Conservation (phyloP, 2,113 vertebrate species). For the Sprattus sprattus region DNA sequence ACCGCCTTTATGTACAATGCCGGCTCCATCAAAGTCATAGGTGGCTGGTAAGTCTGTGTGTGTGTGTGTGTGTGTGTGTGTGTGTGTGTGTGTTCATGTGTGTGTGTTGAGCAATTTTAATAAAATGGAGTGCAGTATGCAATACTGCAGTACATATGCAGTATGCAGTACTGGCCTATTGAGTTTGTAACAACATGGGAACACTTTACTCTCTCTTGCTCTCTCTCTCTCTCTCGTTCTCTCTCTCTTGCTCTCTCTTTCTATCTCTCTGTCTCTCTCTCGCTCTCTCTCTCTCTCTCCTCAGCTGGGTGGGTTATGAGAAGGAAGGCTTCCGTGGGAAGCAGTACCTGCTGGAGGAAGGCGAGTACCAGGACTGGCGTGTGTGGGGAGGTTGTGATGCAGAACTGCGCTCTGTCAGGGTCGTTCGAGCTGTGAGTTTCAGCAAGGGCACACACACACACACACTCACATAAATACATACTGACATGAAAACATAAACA, state of each 20-base stretch:
- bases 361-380: conserved; percentile 88
- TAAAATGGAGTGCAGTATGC: no score
- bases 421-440: conserved; percentile 84
- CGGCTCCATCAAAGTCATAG: conserved; percentile 81
- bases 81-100: background rate
- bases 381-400: conserved; percentile 84
- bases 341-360: conserved; percentile 96
- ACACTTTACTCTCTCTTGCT: background rate
- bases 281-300: conserved; percentile 15
- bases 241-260: background rate
- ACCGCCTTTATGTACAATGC: conserved; percentile 67
- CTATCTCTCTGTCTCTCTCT: background rate
- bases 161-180: no score
- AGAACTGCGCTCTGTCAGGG: conserved; percentile 80
- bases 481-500: background rate
- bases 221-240: background rate
- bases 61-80: background rate
- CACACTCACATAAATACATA: background rate
- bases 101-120: background rate
- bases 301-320: conserved; percentile 92
- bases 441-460: background rate
- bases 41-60: conserved; percentile 84
- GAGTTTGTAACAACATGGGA: no score
- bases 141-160: no score
- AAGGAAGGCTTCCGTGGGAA: conserved; percentile 91